These are phyloP conservation scores for Dryococelus australis DNA, from an alignment of 2,888 invertebrate species.

Conservation along the genomic window DNA sequence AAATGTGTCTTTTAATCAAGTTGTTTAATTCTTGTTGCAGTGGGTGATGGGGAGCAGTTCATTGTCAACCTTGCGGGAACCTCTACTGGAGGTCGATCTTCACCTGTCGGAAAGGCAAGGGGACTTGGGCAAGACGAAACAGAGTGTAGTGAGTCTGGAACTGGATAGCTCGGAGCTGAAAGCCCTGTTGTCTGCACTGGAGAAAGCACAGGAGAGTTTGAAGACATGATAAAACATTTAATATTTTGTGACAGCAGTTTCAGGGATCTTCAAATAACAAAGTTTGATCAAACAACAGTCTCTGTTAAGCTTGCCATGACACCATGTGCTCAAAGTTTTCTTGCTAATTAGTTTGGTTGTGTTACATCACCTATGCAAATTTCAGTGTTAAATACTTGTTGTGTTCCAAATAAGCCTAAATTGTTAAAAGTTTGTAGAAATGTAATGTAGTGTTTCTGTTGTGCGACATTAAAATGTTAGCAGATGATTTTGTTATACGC, in stretches of 20 bases:
- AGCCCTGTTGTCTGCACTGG: conserved; percentile 45
- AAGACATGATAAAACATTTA: neutral
- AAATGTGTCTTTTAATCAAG: no score
- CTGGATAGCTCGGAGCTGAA: conserved; percentile 55
- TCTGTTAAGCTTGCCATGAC: neutral
- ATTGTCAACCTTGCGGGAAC: conserved; percentile 59
- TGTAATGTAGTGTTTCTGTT: no score
- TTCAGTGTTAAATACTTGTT: no score
- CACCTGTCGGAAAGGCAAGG: conserved; percentile 42
- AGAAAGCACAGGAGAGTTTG: conserved; percentile 36
- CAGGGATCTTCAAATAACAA: neutral
- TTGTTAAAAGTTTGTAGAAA: no score
- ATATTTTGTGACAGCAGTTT: neutral
- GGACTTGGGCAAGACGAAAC: conserved; percentile 39
- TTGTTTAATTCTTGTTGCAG: conserved; percentile 47
- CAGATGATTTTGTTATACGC: no score
- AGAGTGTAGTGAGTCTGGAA: conserved; percentile 54
- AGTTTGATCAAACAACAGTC: neutral
- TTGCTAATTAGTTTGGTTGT: neutral
- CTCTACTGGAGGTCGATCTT: conserved; percentile 61
- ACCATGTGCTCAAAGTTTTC: neutral
- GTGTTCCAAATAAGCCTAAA: no score
- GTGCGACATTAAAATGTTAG: no score
- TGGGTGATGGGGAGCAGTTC: conserved; percentile 64
- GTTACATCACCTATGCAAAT: no score